Percentiles rank a stretch among this genome's conserved stretches.
Conservation (phyloP, 2,113 vertebrate species). For the Osmerus eperlanus region DNA sequence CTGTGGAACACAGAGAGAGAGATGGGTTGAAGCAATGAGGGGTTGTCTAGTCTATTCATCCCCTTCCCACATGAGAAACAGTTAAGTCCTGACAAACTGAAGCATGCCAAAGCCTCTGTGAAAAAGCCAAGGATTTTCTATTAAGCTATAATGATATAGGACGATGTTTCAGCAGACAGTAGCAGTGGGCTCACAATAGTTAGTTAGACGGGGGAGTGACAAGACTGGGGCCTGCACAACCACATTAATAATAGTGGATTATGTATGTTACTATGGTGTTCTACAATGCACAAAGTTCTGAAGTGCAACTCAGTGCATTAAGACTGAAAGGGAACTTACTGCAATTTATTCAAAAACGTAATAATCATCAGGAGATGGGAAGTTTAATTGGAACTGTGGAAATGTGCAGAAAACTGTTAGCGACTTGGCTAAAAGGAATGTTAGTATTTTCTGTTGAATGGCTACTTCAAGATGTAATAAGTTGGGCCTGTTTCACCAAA, state of each 20-base stretch:
- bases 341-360: too few species aligned
- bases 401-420: too few species aligned
- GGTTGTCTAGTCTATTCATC: not conserved
- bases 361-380: too few species aligned
- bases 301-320: too few species aligned
- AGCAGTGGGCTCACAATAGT: not conserved
- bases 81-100: not conserved
- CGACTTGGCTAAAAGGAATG: too few species aligned
- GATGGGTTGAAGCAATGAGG: not conserved
- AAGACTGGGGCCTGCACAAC: too few species aligned
- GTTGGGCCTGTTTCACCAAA: too few species aligned
- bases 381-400: too few species aligned
- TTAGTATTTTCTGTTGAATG: too few species aligned
- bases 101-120: not conserved
- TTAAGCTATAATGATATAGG: not conserved
- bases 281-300: not conserved
- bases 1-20: slow-evolving; percentile 42
- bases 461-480: too few species aligned
- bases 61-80: not conserved
- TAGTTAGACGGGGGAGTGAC: not conserved
- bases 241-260: not conserved
- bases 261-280: not conserved
- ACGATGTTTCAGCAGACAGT: not conserved
- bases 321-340: too few species aligned
- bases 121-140: not conserved